These are phyloP conservation scores for Frankliniella intonsa DNA, from an alignment of 2,888 invertebrate species.

Conservation along the genomic window DNA sequence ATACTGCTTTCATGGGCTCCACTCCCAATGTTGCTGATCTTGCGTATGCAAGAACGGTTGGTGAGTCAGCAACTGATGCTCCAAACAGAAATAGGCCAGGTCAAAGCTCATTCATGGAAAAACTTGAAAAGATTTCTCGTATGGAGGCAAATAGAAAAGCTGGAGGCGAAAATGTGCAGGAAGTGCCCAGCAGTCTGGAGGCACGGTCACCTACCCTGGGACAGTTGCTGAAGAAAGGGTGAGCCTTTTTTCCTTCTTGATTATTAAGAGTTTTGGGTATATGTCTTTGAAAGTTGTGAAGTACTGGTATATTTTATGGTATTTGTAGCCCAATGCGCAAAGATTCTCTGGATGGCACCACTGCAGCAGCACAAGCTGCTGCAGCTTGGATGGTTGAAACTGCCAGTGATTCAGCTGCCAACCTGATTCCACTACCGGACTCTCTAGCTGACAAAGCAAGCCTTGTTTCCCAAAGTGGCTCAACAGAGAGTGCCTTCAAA, in stretches of 20 bases:
- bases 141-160: slow-evolving; percentile 32
- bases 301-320: background rate
- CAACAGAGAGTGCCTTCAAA: background rate
- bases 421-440: background rate
- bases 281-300: background rate
- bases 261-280: background rate
- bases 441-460: background rate
- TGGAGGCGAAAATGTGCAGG: background rate
- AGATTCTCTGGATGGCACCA: slow-evolving; percentile 3
- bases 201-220: background rate
- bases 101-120: slow-evolving; percentile 13
- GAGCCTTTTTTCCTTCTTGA: background rate
- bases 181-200: background rate
- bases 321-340: background rate
- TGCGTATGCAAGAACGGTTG: slow-evolving; percentile 63
- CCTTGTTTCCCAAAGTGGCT: background rate
- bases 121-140: slow-evolving; percentile 31
- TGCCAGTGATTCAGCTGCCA: background rate
- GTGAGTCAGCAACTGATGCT: slow-evolving; percentile 37
- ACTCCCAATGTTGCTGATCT: slow-evolving; percentile 83
- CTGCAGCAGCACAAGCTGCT: background rate
- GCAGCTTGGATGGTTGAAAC: background rate
- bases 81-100: background rate
- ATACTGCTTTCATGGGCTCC: slow-evolving; percentile 67
- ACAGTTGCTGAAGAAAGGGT: slow-evolving; percentile 9